Percentiles rank a stretch among this genome's conserved stretches.
phyloP scores from a whole-genome alignment of 1,140 invertebrate genomes.

The Drosophila sturtevanti region DNA sequence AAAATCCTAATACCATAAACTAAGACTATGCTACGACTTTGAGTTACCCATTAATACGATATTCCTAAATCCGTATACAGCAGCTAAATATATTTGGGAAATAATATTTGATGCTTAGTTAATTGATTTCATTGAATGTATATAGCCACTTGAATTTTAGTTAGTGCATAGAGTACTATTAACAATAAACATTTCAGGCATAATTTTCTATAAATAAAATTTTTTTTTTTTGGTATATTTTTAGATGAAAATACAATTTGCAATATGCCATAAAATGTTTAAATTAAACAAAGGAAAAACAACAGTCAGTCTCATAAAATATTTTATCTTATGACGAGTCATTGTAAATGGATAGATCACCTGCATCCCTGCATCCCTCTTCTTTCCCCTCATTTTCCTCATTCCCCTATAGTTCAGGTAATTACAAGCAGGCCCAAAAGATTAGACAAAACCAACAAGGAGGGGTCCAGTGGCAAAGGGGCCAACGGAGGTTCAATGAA shows the following conservation, averaged over 20 bases:
- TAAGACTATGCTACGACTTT: constrained; percentile 5
- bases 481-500: too few species aligned
- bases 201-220: background rate
- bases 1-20: constrained; percentile 22
- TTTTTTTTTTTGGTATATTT: constrained; percentile 15
- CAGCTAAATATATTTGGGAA: too few species aligned
- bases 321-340: constrained; percentile 50
- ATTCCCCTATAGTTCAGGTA: constrained; percentile 19
- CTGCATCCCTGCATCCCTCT: background rate
- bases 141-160: background rate
- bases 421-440: constrained; percentile 33
- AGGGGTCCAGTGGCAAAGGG: too few species aligned
- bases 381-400: background rate
- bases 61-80: too few species aligned
- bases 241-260: constrained; percentile 42
- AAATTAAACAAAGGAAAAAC: constrained; percentile 35
- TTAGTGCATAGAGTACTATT: background rate
- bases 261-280: constrained; percentile 43
- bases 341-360: constrained; percentile 25
- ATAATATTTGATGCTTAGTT: too few species aligned
- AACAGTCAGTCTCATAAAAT: constrained; percentile 37
- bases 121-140: too few species aligned
- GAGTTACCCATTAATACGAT: background rate
- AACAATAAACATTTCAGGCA: background rate
- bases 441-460: constrained; percentile 7